These are phyloP conservation scores for Gryon sp. DNA, from an alignment of 1,140 invertebrate genomes.

Conservation along the genomic window DNA sequence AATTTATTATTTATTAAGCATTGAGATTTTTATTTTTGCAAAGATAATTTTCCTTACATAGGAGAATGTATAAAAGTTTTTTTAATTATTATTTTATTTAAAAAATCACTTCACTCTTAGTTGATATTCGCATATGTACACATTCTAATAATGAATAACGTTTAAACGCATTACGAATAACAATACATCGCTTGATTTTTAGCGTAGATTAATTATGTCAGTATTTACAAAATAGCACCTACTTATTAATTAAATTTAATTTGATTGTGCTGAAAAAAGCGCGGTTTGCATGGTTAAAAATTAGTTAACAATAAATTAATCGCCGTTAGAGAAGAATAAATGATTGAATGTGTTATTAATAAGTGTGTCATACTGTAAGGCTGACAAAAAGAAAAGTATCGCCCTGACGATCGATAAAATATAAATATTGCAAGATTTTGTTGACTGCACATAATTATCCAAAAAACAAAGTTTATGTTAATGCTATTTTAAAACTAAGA, in stretches of 20 bases:
- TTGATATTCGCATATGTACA: slow-evolving; percentile 25
- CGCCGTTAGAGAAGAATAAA: too few species aligned
- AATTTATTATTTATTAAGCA: too few species aligned
- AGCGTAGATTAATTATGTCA: slow-evolving; percentile 24
- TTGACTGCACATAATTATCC: too few species aligned
- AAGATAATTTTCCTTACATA: slow-evolving; percentile 53
- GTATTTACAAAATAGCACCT: slow-evolving; percentile 65
- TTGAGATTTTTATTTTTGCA: slow-evolving; percentile 67
- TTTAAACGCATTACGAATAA: slow-evolving; percentile 1
- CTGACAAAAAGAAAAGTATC: too few species aligned
- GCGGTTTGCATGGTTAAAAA: background rate
- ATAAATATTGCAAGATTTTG: too few species aligned
- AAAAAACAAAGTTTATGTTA: too few species aligned
- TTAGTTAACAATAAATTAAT: too few species aligned
- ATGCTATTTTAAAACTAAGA: too few species aligned
- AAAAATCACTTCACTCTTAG: slow-evolving; percentile 5
- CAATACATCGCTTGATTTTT: background rate
- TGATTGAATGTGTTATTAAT: too few species aligned
- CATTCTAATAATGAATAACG: slow-evolving; percentile 2
- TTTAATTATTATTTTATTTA: too few species aligned
- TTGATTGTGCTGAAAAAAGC: background rate
- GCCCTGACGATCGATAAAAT: too few species aligned
- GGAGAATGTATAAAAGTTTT: slow-evolving; percentile 27
- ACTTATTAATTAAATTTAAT: background rate
- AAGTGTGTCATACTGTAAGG: too few species aligned